A percentile compares a stretch with the other conserved stretches of the same genome.
phyloP scores from a whole-genome alignment of 2,113 vertebrate species.

The Rhombomys opimus region DNA sequence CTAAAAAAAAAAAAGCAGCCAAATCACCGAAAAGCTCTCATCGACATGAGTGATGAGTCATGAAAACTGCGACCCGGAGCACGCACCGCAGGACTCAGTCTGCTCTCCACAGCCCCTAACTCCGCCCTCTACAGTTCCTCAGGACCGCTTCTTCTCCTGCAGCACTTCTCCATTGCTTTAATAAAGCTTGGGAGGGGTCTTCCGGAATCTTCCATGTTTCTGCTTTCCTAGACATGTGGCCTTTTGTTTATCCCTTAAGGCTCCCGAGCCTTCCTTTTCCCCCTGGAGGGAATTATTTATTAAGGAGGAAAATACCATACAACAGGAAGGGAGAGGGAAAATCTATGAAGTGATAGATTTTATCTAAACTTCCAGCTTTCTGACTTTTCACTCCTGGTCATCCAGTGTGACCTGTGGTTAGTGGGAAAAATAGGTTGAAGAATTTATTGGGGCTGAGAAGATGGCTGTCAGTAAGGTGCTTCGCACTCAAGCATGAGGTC shows the following conservation, averaged over 20 bases:
- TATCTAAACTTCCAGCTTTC: conserved; percentile 10
- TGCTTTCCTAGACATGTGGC: background rate
- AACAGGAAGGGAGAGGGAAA: background rate
- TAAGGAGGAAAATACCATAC: background rate
- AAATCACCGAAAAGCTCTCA: background rate
- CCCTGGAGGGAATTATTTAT: background rate
- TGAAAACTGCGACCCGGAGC: background rate
- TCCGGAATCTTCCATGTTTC: background rate
- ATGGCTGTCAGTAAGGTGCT: background rate
- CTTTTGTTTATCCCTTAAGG: background rate
- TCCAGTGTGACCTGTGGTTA: background rate
- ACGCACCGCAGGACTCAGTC: background rate
- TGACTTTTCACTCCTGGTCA: background rate
- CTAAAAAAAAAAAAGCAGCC: background rate
- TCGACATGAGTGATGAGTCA: no score
- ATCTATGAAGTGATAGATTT: background rate
- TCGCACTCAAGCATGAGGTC: background rate
- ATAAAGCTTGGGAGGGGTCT: background rate
- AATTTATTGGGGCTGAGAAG: background rate
- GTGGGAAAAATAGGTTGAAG: background rate
- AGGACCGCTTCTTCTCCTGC: background rate
- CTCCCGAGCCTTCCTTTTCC: background rate
- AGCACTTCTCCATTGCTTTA: background rate
- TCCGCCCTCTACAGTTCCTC: no score
- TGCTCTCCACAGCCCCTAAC: background rate